Conservation (phyloP, 2,113 vertebrate genomes). For the Erythrocercus mccallii region DNA sequence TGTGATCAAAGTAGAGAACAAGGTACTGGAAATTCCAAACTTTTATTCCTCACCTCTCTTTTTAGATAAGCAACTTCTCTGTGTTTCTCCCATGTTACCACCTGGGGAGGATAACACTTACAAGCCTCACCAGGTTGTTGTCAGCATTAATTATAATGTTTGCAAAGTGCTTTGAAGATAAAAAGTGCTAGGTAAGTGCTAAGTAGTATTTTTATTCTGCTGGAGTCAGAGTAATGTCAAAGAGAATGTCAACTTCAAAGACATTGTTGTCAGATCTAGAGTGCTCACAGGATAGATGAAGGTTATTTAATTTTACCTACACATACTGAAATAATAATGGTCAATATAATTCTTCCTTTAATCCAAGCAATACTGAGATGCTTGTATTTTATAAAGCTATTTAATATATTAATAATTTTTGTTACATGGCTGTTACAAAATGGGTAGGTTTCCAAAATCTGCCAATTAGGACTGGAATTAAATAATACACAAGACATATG, state of each 20-base stretch:
- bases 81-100: background rate
- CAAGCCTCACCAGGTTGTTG: constrained; percentile 15
- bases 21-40: background rate
- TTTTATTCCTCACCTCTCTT: background rate
- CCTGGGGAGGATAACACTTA: background rate
- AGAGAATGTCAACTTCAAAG: constrained; percentile 39
- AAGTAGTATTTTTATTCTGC: constrained; percentile 41
- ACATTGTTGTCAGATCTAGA: constrained; percentile 1
- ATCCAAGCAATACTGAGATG: background rate
- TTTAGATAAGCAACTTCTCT: background rate
- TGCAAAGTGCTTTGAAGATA: constrained; percentile 46
- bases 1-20: background rate
- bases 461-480: background rate
- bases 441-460: background rate
- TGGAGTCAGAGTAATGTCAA: constrained; percentile 20
- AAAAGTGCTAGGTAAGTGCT: constrained; percentile 46
- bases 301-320: constrained; percentile 2
- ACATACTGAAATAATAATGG: background rate
- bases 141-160: constrained; percentile 54
- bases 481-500: background rate
- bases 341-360: background rate
- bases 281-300: background rate
- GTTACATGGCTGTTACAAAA: background rate
- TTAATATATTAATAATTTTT: background rate
- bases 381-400: background rate